Percentiles rank a stretch among this genome's conserved stretches.
phyloP scores from a whole-genome alignment of 2,797 vertebrate genomes.

The Chaenodraco wilsoni region DNA sequence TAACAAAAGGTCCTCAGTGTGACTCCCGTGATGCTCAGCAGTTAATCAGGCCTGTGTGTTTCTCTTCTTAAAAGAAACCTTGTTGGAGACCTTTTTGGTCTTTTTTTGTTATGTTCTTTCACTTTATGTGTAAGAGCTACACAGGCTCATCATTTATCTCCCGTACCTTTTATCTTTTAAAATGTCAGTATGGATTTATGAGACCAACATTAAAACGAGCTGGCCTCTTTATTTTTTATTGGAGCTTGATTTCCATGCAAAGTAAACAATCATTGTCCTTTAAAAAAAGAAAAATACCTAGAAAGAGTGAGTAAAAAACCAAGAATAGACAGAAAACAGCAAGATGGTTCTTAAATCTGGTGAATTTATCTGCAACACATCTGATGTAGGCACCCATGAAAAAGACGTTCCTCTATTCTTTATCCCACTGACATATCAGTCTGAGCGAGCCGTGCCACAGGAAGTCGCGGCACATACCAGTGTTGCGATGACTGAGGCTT shows the following conservation, averaged over 20 bases:
- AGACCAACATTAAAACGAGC: not conserved
- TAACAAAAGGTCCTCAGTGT: slow-evolving; percentile 20
- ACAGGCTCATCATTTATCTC: slow-evolving; percentile 26
- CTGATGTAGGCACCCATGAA: not conserved
- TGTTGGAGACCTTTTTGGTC: not conserved
- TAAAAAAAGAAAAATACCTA: not conserved
- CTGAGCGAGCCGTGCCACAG: not conserved
- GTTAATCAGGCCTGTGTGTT: slow-evolving; percentile 32
- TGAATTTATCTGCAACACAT: not conserved
- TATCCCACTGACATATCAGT: slow-evolving; percentile 4
- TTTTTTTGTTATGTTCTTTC: not conserved
- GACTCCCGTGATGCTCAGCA: slow-evolving; percentile 17
- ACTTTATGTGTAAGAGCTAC: slow-evolving; percentile 5
- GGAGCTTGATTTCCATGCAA: slow-evolving; percentile 10
- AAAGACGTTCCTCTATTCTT: slow-evolving; percentile 6
- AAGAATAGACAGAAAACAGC: not conserved
- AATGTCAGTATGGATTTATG: slow-evolving; percentile 16
- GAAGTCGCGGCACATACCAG: slow-evolving; percentile 50
- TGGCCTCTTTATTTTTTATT: slow-evolving; percentile 12
- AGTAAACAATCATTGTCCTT: not conserved
- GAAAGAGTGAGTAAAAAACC: not conserved
- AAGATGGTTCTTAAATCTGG: not conserved
- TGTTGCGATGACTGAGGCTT: slow-evolving; percentile 39
- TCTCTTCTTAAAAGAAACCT: slow-evolving; percentile 14
- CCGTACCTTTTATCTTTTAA: slow-evolving; percentile 15